Evolutionary conservation across 2,888 invertebrate genomes (phyloP).

Genomic region (Tiliacea aurago): DNA sequence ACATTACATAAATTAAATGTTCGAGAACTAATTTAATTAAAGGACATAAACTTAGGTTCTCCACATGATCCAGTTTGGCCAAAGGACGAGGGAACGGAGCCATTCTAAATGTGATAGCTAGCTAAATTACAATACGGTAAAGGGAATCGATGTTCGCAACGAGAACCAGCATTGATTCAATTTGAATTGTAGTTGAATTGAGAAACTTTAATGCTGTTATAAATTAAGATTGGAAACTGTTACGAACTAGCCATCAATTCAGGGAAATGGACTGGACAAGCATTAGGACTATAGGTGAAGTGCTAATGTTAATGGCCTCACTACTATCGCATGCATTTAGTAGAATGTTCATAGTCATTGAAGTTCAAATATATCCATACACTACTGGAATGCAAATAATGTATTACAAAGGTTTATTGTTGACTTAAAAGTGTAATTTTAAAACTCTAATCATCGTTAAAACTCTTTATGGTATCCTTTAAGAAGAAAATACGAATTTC

Average conservation of each 20-base stretch:
- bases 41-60: conserved; percentile 71
- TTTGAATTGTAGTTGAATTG: conserved; percentile 65
- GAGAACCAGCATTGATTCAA: conserved; percentile 65
- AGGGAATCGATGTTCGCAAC: conserved; percentile 67
- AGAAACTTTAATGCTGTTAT: conserved; percentile 63
- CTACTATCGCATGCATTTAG: conserved; percentile 13
- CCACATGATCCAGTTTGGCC: conserved; percentile 69
- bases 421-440: not conserved
- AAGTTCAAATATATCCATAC: conserved; percentile 5
- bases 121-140: conserved; percentile 72
- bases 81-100: conserved; percentile 74
- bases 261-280: conserved; percentile 37
- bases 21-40: conserved; percentile 64
- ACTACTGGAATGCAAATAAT: not conserved
- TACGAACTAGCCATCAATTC: conserved; percentile 60
- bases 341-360: conserved; percentile 18
- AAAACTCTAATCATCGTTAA: not conserved
- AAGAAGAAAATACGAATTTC: not conserved
- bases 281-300: conserved; percentile 26
- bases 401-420: not conserved
- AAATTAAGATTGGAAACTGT: conserved; percentile 62
- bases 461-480: not conserved
- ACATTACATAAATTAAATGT: conserved; percentile 52
- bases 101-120: conserved; percentile 69
- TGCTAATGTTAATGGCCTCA: conserved; percentile 31